A percentile compares a stretch with the other conserved stretches of the same genome.
Evolutionary conservation across 2,113 vertebrate species (phyloP).

Genomic region (Hystrix brachyura): DNA sequence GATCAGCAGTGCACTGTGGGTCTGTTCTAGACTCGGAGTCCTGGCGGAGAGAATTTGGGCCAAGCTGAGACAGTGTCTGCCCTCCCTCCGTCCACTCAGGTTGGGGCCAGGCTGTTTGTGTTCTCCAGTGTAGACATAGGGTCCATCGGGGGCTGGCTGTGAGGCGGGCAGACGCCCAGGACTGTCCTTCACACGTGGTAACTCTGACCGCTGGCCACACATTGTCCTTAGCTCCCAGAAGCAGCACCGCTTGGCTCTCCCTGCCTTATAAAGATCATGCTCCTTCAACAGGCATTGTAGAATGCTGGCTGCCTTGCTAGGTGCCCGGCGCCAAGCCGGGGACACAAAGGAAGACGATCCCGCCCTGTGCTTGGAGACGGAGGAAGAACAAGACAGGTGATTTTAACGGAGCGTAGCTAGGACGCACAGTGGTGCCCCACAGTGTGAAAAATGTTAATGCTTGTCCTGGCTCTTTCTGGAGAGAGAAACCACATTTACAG

Average conservation of each 20-base stretch:
- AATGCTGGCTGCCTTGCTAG: neutral
- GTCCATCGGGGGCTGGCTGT: neutral
- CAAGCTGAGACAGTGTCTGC: neutral
- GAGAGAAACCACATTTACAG: neutral
- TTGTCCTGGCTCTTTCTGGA: neutral
- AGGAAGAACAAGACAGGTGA: neutral
- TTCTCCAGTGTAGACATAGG: neutral
- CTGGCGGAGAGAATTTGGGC: neutral
- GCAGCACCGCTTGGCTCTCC: neutral
- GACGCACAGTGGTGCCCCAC: neutral
- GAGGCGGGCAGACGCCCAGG: neutral
- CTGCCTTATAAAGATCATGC: neutral
- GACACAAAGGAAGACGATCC: neutral
- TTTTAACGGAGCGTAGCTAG: neutral
- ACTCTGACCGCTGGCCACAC: neutral
- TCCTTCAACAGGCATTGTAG: neutral
- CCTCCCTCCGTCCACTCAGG: neutral
- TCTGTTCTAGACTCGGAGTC: neutral
- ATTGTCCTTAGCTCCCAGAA: neutral
- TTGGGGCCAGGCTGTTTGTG: neutral
- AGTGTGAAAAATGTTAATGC: neutral
- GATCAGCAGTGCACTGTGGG: neutral
- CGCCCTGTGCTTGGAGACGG: neutral
- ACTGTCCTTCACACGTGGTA: neutral
- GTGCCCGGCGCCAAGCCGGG: neutral